Conservation (phyloP, 2,113 vertebrate species). For the Rhea americana region DNA sequence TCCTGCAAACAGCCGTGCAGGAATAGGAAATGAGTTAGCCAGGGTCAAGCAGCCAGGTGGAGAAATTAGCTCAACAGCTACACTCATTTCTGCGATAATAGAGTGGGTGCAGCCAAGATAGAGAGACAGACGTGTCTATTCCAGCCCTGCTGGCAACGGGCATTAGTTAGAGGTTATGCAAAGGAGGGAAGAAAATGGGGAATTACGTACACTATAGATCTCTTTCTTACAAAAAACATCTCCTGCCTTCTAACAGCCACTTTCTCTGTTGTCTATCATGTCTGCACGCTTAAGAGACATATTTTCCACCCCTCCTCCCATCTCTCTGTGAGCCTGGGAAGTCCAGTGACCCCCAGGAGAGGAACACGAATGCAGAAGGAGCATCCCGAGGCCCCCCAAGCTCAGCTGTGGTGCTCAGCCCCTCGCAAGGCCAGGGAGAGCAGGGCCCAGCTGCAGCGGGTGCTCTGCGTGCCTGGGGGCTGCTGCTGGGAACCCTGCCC, state of each 20-base stretch:
- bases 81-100: neutral
- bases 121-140: neutral
- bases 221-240: neutral
- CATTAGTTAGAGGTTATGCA: neutral
- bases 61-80: neutral
- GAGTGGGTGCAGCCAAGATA: neutral
- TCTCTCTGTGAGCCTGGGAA: neutral
- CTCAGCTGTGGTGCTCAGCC: too few relatives aligned
- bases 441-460: too few relatives aligned
- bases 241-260: neutral
- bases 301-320: neutral
- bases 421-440: neutral
- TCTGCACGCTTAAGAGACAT: neutral
- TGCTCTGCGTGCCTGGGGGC: neutral
- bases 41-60: neutral
- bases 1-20: neutral
- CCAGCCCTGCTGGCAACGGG: neutral
- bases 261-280: neutral
- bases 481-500: neutral
- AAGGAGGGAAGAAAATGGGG: neutral
- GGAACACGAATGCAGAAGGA: rapidly evolving
- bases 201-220: neutral
- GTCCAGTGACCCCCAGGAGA: neutral
- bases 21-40: neutral
- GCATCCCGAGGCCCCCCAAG: neutral